Conservation (phyloP, 2,888 invertebrate species). For the Zootermopsis nevadensis region DNA sequence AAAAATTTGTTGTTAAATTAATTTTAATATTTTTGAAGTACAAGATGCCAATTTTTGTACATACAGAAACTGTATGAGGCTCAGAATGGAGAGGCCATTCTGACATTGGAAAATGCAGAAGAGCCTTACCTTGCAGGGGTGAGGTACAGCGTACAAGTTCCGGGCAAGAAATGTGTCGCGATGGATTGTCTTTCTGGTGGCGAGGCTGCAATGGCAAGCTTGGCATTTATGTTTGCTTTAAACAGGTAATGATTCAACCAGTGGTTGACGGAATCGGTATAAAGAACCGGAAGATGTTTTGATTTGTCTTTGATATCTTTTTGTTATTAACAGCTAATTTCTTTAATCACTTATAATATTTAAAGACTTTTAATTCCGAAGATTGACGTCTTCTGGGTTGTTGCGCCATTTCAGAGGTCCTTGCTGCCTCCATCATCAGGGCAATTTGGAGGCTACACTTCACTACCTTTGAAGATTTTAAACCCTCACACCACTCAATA, state of each 20-base stretch:
- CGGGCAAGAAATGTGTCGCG: constrained; percentile 17
- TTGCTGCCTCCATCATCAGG: too few species aligned
- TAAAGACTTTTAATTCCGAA: too few species aligned
- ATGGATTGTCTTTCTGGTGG: constrained; percentile 22
- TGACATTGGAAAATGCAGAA: not conserved
- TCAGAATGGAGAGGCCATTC: not conserved
- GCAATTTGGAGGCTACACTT: too few species aligned
- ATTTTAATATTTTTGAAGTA: too few species aligned
- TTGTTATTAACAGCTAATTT: not conserved
- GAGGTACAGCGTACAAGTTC: constrained; percentile 30
- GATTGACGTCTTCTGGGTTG: too few species aligned
- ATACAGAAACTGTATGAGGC: constrained; percentile 1
- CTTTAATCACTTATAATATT: not conserved
- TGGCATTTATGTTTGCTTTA: not conserved
- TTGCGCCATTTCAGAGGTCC: not conserved
- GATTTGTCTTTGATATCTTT: not conserved
- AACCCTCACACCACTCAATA: too few species aligned
- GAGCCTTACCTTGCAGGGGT: constrained; percentile 27
- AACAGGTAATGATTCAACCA: not conserved
- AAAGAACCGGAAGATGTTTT: not conserved
- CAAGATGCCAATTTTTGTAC: not conserved
- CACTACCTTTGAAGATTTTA: too few species aligned
- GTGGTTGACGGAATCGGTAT: not conserved
- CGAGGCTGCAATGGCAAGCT: constrained; percentile 21
- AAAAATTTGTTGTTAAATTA: too few species aligned